These are phyloP conservation scores for Egretta garzetta DNA, from an alignment of 2,113 vertebrate species.

Conservation along the genomic window DNA sequence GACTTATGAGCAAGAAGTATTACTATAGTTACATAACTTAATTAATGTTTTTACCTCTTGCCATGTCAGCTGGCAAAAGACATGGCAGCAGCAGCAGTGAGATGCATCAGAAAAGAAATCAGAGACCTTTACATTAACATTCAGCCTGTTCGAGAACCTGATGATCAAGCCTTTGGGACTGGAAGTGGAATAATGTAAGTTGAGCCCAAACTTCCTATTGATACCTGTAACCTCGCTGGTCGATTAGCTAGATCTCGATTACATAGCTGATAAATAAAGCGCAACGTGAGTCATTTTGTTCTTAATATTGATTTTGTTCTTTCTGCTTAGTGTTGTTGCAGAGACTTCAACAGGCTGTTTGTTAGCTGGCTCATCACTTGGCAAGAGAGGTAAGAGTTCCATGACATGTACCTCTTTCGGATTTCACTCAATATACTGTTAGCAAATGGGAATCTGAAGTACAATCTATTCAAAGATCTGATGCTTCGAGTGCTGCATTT, in stretches of 20 bases:
- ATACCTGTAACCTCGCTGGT: background rate
- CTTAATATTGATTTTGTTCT: background rate
- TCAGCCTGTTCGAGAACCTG: constrained; percentile 87
- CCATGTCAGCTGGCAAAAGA: constrained; percentile 89
- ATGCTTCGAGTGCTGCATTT: background rate
- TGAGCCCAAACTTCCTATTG: background rate
- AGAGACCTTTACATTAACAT: constrained; percentile 93
- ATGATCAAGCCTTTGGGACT: constrained; percentile 86
- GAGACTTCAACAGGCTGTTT: constrained; percentile 95
- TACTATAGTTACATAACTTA: background rate
- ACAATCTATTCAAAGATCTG: background rate
- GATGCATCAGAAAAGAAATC: constrained; percentile 92
- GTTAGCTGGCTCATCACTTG: constrained; percentile 92
- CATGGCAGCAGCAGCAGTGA: constrained; percentile 88
- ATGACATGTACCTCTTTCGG: background rate
- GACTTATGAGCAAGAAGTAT: background rate
- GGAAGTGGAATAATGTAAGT: constrained; percentile 96
- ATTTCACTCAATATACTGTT: background rate
- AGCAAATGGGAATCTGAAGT: background rate
- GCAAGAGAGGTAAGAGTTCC: constrained; percentile 89
- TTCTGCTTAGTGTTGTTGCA: constrained; percentile 82
- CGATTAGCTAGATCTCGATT: background rate
- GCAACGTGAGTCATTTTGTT: background rate
- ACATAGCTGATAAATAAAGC: background rate
- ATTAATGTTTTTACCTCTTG: background rate